Base-by-base conservation (phyloP, 2,888 invertebrate genomes). In the Eilema griseolum region DNA sequence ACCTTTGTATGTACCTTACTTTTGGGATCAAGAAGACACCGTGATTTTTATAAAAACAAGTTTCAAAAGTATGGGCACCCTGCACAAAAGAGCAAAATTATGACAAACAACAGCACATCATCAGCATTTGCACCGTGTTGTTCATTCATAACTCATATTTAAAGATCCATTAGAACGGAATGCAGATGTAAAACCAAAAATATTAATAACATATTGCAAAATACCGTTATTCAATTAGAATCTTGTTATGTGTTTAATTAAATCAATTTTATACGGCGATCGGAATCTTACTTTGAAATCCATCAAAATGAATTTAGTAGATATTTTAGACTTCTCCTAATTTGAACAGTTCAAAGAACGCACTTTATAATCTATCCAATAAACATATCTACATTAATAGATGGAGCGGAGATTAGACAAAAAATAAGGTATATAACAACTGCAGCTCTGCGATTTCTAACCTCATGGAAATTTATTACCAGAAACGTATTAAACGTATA, bases 211-310 rank as follows among this genome's bases (percentile, higher is more conserved):
- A 59, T 52, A 71, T 65, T 46, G 61, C 41, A 59, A 64, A 46
- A 62, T 24, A 67, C 71, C 59, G 74, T 74, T 76, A 70, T 24
- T 69, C 61, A 11, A 79, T 76, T 66, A 69, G 73, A 73, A 73
- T 67, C n/a, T 70, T 7, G 67, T n/a, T 71, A 70, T 65, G 37
- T 68, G 64, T 62, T 70, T 66, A 74, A 62, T n/a, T 24, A 57
- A 69, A 72, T 71, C n/a, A 64, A 63, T 75, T 75, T 72, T 66
- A 74, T 75, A 73, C 66, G 71, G 66, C 66, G 20, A 78, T 74
- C 64, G 23, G 3, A 46, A 73, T 70, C 67, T 69, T 57, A 52
- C 14, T 64, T 26, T 33, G 12, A 46, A 61, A 66, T 71, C 41
- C 65, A 70, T 69, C 28, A 60, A 70, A 68, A 57, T 23, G 8